Percentiles rank a stretch among this genome's conserved stretches.
These are phyloP conservation scores for Harpalus rufipes DNA, from an alignment of 2,888 invertebrate species.

Conservation along the genomic window DNA sequence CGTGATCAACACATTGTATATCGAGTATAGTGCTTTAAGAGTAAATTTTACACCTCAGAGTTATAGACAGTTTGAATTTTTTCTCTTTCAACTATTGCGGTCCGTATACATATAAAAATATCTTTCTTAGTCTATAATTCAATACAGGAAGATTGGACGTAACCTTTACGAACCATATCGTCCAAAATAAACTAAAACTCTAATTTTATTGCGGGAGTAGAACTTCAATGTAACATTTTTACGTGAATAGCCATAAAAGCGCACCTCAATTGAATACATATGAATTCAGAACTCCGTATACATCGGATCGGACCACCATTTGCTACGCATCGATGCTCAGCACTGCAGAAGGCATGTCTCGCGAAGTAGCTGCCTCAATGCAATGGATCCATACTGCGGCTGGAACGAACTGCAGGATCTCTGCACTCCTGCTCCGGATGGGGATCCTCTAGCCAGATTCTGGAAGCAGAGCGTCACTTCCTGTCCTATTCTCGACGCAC, in stretches of 20 bases:
- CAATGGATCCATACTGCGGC: conserved; percentile 96
- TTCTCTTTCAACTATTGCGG: too few species aligned
- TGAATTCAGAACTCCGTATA: conserved; percentile 84
- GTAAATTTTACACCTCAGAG: too few species aligned
- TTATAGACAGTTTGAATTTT: too few species aligned
- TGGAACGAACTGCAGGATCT: conserved; percentile 89
- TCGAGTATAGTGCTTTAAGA: too few species aligned
- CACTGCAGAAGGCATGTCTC: conserved; percentile 88
- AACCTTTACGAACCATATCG: conserved; percentile 2
- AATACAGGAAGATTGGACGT: conserved; percentile 1
- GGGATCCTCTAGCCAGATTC: conserved; percentile 81
- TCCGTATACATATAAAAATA: neutral
- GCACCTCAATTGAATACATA: neutral
- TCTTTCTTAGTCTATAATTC: neutral
- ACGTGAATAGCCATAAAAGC: neutral
- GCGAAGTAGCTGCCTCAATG: conserved; percentile 86
- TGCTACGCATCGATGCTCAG: conserved; percentile 87
- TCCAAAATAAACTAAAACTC: neutral
- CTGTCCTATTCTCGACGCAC: conserved; percentile 85
- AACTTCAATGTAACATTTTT: neutral
- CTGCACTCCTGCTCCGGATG: conserved; percentile 86
- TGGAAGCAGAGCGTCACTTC: conserved; percentile 87
- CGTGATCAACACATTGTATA: too few species aligned
- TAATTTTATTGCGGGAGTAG: neutral
- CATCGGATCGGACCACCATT: conserved; percentile 84